phyloP scores from a whole-genome alignment of 2,113 vertebrate species.

The Sebastes fasciatus region DNA sequence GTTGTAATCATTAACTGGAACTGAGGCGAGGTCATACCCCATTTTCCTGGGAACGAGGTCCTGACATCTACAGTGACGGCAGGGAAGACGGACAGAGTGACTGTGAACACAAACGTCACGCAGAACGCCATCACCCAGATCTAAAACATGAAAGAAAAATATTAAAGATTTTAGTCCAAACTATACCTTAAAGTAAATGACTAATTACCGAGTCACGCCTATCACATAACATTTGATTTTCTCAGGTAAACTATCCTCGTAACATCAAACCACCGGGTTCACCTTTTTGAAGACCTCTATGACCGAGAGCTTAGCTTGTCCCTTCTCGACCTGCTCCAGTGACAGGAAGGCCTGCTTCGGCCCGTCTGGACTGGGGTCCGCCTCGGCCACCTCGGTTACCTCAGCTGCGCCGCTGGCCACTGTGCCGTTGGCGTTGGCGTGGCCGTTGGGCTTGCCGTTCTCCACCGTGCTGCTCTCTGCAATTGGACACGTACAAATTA shows the following conservation, averaged over 20 bases:
- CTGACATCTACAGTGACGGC: conserved; percentile 88
- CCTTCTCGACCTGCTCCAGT: conserved; percentile 54
- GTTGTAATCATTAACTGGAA: background rate
- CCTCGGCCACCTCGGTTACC: background rate
- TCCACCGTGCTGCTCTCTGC: conserved; percentile 56
- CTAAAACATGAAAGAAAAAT: conserved; percentile 62
- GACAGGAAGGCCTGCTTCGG: conserved; percentile 68
- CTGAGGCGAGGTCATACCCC: conserved; percentile 77
- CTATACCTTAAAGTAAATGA: too few species aligned
- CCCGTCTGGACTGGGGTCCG: background rate
- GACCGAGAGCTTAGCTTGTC: conserved; percentile 77
- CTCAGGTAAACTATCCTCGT: too few species aligned
- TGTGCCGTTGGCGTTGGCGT: conserved; percentile 57
- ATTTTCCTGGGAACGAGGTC: conserved; percentile 73
- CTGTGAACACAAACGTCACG: conserved; percentile 88
- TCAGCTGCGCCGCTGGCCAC: background rate
- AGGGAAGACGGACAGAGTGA: conserved; percentile 90
- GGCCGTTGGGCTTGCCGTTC: conserved; percentile 60
- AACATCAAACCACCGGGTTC: too few species aligned
- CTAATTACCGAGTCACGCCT: too few species aligned
- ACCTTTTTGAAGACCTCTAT: conserved; percentile 87
- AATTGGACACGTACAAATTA: accelerated
- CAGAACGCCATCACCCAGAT: conserved; percentile 91
- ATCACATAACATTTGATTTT: too few species aligned
- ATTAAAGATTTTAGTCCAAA: background rate